Evolutionary conservation across 2,797 vertebrate genomes (phyloP).

Genomic region (Merluccius polli): DNA sequence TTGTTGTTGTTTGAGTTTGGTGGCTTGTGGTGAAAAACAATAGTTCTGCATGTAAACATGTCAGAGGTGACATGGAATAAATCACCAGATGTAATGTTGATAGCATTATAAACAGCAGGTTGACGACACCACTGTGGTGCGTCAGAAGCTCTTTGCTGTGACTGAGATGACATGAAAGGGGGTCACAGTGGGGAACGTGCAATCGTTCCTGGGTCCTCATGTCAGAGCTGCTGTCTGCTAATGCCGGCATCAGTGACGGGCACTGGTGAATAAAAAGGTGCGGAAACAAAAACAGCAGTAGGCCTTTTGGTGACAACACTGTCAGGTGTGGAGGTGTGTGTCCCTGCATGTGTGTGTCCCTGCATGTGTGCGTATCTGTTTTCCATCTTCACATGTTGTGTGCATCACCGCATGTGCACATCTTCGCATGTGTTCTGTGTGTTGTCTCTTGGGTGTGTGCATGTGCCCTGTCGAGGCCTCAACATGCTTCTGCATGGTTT

Average conservation of each 20-base stretch:
- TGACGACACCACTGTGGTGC: background rate
- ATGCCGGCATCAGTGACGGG: background rate
- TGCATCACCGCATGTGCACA: too few relatives aligned
- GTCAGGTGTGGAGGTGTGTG: conserved; percentile 14
- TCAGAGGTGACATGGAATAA: background rate
- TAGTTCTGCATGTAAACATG: background rate
- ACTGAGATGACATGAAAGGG: background rate
- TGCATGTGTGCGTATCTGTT: conserved; percentile 2
- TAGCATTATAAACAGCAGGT: background rate
- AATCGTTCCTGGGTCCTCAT: background rate
- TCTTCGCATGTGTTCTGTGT: background rate
- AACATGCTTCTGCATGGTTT: background rate
- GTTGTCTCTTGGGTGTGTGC: background rate
- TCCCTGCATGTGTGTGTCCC: background rate
- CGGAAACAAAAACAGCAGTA: background rate
- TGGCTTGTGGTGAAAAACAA: background rate
- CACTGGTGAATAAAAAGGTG: background rate
- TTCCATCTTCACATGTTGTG: background rate
- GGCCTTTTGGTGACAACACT: background rate
- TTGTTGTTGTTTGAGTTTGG: background rate
- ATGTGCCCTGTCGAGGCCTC: background rate
- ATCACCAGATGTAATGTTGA: background rate
- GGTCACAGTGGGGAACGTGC: conserved; percentile 3
- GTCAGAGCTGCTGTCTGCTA: conserved; percentile 2
- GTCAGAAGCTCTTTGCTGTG: background rate